phyloP scores from a whole-genome alignment of 2,797 vertebrate genomes.

The Phrynocephalus vlangalii region DNA sequence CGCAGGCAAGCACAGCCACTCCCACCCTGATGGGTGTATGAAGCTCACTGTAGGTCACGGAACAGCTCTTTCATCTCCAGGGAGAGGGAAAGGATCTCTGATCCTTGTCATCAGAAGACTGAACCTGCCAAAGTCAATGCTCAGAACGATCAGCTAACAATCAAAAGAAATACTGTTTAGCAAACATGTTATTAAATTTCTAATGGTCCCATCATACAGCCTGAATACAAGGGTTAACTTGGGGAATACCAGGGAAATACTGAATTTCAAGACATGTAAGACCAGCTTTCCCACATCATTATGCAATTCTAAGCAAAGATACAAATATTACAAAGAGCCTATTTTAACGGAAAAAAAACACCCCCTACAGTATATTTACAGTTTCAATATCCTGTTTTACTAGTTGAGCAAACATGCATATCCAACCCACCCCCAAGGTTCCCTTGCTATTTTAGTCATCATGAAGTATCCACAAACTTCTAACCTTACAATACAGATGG shows the following conservation, averaged over 20 bases:
- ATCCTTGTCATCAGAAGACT: background rate
- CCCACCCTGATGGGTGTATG: background rate
- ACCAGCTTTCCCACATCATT: conserved; percentile 11
- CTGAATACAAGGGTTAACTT: background rate
- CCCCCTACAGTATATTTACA: conserved; percentile 64
- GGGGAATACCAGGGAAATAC: background rate
- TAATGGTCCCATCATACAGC: background rate
- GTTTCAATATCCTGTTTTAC: conserved; percentile 71
- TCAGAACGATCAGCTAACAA: background rate
- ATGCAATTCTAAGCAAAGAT: background rate
- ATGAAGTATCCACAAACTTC: conserved; percentile 7
- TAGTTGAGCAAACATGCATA: conserved; percentile 37
- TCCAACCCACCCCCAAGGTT: conserved; percentile 29
- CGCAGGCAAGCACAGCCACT: background rate
- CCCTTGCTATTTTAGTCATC: background rate
- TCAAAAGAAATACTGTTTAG: background rate
- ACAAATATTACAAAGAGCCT: background rate
- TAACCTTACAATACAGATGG: background rate
- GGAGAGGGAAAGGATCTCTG: background rate
- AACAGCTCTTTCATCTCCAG: background rate
- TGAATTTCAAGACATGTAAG: background rate
- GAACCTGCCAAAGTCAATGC: background rate
- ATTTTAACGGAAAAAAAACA: conserved; percentile 17
- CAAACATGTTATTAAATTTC: background rate
- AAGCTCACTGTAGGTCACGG: background rate